Conservation (phyloP, 1,140 invertebrate species). For the Popillia japonica region DNA sequence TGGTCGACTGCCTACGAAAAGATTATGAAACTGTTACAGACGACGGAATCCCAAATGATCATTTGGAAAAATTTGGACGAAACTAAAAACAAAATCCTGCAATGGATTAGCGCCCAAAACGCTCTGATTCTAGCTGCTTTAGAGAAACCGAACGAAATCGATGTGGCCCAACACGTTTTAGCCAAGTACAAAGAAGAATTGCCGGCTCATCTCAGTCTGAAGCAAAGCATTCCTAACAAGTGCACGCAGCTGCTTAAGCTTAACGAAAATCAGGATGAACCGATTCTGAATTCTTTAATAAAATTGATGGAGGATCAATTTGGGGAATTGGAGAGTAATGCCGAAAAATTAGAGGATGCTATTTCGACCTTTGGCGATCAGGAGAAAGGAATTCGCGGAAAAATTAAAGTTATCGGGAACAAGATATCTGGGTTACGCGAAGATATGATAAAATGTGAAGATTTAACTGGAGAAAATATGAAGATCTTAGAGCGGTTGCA, state of each 20-base stretch:
- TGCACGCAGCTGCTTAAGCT: constrained; percentile 81
- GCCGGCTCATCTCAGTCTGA: constrained; percentile 76
- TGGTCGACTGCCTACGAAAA: constrained; percentile 80
- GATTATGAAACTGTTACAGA: constrained; percentile 75
- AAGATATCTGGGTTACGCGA: constrained; percentile 81
- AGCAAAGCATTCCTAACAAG: constrained; percentile 80
- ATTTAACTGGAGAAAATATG: constrained; percentile 85
- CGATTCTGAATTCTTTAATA: constrained; percentile 74
- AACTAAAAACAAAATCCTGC: constrained; percentile 80
- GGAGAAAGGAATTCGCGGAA: constrained; percentile 75
- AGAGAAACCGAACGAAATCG: constrained; percentile 79
- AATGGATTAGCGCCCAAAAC: constrained; percentile 85
- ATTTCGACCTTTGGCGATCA: constrained; percentile 75
- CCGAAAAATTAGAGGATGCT: constrained; percentile 77
- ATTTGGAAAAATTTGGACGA: constrained; percentile 93
- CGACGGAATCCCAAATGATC: constrained; percentile 85
- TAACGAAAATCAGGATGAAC: constrained; percentile 75
- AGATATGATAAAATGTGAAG: constrained; percentile 88
- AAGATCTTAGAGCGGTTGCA: constrained; percentile 83
- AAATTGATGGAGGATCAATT: constrained; percentile 82
- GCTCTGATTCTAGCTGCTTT: constrained; percentile 76
- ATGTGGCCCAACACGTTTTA: constrained; percentile 78
- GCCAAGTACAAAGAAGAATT: constrained; percentile 88
- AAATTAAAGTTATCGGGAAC: constrained; percentile 75
- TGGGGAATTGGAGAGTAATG: constrained; percentile 74